A percentile compares a stretch with the other conserved stretches of the same genome.
These are phyloP conservation scores for Equus quagga DNA, from an alignment of 2,113 vertebrate genomes.

Conservation along the genomic window DNA sequence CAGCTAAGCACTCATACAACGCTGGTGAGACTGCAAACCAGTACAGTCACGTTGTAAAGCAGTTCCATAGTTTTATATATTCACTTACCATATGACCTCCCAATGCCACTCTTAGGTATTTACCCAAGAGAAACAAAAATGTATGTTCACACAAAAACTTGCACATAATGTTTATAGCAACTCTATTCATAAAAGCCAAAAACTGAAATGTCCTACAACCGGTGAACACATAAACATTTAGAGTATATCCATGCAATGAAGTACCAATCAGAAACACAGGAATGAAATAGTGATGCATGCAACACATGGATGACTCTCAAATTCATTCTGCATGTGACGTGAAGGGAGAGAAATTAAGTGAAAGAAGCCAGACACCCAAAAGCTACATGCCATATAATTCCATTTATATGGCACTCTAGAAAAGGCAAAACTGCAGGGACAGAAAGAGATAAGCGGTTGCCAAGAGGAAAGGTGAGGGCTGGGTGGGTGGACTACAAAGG, in stretches of 20 bases:
- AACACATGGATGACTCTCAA: neutral
- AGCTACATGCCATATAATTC: neutral
- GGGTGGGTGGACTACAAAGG: neutral
- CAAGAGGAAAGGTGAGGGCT: neutral
- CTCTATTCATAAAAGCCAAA: neutral
- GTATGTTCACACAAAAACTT: neutral
- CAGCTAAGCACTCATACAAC: neutral
- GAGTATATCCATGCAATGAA: neutral
- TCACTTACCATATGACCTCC: neutral
- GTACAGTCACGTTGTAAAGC: neutral
- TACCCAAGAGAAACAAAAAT: slow-evolving; percentile 30
- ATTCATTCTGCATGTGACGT: neutral
- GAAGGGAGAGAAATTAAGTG: neutral
- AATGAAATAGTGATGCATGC: neutral
- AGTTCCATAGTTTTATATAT: neutral
- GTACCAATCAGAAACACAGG: neutral
- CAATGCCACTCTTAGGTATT: neutral
- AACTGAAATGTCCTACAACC: neutral
- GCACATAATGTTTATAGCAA: neutral
- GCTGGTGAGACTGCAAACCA: neutral
- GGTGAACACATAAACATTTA: neutral
- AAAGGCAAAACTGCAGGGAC: neutral
- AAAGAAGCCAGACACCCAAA: neutral
- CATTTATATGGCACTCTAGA: neutral
- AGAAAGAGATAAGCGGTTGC: neutral